Percentiles rank a stretch among this genome's conserved stretches.
Conservation (phyloP, 2,113 vertebrate species). For the Spea bombifrons region DNA sequence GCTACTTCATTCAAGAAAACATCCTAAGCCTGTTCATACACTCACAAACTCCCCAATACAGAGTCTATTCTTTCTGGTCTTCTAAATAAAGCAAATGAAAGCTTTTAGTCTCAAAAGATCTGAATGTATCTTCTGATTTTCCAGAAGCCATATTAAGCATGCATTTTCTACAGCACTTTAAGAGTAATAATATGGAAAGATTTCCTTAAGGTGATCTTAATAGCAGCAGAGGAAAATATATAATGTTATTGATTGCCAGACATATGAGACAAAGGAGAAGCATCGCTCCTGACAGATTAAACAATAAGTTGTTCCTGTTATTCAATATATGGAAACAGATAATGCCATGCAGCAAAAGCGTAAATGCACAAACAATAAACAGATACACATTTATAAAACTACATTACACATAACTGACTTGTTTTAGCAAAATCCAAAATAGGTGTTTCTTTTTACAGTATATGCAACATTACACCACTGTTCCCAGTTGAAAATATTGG, state of each 20-base stretch:
- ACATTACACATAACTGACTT: no score
- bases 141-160: not conserved
- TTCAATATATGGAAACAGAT: constrained; percentile 9
- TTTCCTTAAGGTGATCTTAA: not conserved
- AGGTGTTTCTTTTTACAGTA: not conserved
- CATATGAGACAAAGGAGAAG: constrained; percentile 1
- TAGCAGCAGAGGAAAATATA: constrained; percentile 5
- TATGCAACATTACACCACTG: no score
- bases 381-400: not conserved
- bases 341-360: not conserved
- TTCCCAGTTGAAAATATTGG: no score
- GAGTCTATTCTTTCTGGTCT: no score
- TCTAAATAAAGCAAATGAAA: no score
- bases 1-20: no score
- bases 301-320: not conserved
- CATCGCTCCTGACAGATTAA: constrained; percentile 6
- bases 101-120: no score
- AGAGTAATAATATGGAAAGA: constrained; percentile 26
- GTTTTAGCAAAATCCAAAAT: not conserved
- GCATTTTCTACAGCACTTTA: constrained; percentile 1
- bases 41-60: no score
- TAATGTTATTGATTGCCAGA: constrained; percentile 6
- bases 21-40: no score
- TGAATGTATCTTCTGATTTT: no score
- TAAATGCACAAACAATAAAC: not conserved